Percentiles rank a stretch among this genome's conserved stretches.
Conservation (phyloP, 2,888 invertebrate species). For the Aporophyla nigra region DNA sequence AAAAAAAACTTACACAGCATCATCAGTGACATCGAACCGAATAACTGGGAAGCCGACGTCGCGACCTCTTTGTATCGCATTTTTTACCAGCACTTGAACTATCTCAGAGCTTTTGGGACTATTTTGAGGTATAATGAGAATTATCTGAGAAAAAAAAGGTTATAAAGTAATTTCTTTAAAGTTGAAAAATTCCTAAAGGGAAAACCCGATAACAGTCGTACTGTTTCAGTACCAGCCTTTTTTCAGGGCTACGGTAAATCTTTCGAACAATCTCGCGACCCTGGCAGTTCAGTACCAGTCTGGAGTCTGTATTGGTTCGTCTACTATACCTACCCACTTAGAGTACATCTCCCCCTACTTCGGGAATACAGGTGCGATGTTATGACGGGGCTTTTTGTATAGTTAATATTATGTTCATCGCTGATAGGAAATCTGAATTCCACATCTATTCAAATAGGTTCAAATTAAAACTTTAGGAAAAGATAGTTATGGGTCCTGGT, state of each 20-base stretch:
- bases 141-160: conserved; percentile 73
- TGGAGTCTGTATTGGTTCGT: neutral
- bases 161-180: neutral
- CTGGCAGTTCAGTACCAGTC: too few relatives aligned
- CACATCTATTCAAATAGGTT: neutral
- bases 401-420: neutral
- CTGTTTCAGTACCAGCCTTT: too few relatives aligned
- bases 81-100: conserved; percentile 78
- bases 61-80: conserved; percentile 80
- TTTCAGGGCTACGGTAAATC: too few relatives aligned
- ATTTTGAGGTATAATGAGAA: conserved; percentile 81
- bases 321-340: neutral
- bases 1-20: conserved; percentile 76
- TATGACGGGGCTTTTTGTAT: too few relatives aligned
- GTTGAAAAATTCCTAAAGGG: too few relatives aligned
- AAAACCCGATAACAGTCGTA: too few relatives aligned
- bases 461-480: neutral
- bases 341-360: neutral
- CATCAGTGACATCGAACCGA: conserved; percentile 83
- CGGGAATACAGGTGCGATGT: neutral
- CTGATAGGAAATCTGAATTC: neutral
- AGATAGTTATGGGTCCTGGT: neutral
- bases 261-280: too few relatives aligned
- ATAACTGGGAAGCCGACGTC: conserved; percentile 82
- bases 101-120: conserved; percentile 76